Percentiles rank a stretch among this genome's conserved stretches.
Conservation (phyloP, 2,113 vertebrate species). For the Boleophthalmus pectinirostris region DNA sequence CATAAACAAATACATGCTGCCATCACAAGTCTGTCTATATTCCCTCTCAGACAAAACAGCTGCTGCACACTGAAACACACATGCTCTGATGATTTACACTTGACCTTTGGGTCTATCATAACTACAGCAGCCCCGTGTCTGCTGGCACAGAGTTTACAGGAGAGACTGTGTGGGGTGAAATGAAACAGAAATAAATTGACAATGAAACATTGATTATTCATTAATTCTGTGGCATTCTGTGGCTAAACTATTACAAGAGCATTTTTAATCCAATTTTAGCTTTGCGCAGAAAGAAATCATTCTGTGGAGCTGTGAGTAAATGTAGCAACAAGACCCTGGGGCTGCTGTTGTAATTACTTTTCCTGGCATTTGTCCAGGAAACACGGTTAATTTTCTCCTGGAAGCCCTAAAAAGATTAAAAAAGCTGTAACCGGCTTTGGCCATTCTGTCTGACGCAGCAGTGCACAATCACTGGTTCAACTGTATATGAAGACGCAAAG, state of each 20-base stretch:
- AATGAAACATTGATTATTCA: conserved; percentile 50
- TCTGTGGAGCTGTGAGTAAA: conserved; percentile 29
- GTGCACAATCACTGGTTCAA: conserved; percentile 15
- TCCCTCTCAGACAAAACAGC: conserved; percentile 11
- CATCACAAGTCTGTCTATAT: conserved; percentile 30
- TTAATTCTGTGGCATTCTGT: conserved; percentile 18
- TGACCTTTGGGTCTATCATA: conserved; percentile 20
- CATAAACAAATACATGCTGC: conserved; percentile 17
- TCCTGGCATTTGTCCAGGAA: conserved; percentile 40
- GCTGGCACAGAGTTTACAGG: conserved; percentile 7
- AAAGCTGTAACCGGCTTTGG: conserved; percentile 27
- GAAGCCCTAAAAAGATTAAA: conserved; percentile 25
- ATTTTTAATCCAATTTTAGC: conserved; percentile 13
- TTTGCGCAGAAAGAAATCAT: conserved; percentile 25
- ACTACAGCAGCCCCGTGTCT: neutral
- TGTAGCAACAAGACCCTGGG: conserved; percentile 39
- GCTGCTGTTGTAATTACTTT: conserved; percentile 44
- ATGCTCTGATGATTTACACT: conserved; percentile 1
- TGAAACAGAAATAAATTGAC: conserved; percentile 26
- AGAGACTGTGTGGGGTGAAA: conserved; percentile 18
- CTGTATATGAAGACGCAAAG: conserved; percentile 11
- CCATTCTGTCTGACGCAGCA: conserved; percentile 21
- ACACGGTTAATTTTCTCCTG: conserved; percentile 34
- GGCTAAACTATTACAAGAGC: conserved; percentile 19
- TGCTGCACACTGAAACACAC: neutral